These are phyloP conservation scores for Dendrolimus pini DNA, from an alignment of 2,888 invertebrate genomes.

Conservation along the genomic window DNA sequence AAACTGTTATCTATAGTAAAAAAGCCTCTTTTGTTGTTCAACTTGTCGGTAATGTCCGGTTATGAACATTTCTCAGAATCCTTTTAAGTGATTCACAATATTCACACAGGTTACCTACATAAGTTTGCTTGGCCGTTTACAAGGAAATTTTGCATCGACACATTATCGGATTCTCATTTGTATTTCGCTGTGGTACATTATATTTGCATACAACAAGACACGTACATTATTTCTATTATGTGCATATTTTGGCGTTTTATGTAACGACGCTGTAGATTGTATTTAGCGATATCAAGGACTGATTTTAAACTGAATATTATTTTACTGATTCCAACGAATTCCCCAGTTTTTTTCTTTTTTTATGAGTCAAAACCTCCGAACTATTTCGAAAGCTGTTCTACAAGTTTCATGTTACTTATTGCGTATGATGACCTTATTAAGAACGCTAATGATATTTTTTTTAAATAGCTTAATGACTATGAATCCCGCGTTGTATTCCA, in stretches of 20 bases:
- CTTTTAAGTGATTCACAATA: conserved; percentile 47
- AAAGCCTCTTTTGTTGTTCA: conserved; percentile 5
- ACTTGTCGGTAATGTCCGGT: conserved; percentile 13
- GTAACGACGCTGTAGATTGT: conserved; percentile 4
- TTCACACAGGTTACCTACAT: conserved; percentile 33
- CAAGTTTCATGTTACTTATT: too few relatives aligned
- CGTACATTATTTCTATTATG: conserved; percentile 8
- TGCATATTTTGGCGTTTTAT: conserved; percentile 9
- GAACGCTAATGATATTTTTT: too few relatives aligned
- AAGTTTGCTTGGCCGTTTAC: conserved; percentile 37
- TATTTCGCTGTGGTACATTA: conserved; percentile 18
- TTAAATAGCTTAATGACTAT: too few relatives aligned
- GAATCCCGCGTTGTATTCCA: too few relatives aligned
- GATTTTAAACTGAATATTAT: too few relatives aligned
- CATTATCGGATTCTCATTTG: conserved; percentile 20
- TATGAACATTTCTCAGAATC: conserved; percentile 35
- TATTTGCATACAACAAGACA: conserved; percentile 18
- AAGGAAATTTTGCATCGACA: conserved; percentile 29
- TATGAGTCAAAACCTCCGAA: too few relatives aligned
- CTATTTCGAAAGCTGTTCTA: too few relatives aligned
- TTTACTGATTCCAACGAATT: too few relatives aligned
- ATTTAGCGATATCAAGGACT: background rate
- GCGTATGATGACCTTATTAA: too few relatives aligned
- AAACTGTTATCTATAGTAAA: conserved; percentile 8
- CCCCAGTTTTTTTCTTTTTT: too few relatives aligned